These are phyloP conservation scores for Cordilura impudica DNA, from an alignment of 2,888 invertebrate species.

Conservation along the genomic window DNA sequence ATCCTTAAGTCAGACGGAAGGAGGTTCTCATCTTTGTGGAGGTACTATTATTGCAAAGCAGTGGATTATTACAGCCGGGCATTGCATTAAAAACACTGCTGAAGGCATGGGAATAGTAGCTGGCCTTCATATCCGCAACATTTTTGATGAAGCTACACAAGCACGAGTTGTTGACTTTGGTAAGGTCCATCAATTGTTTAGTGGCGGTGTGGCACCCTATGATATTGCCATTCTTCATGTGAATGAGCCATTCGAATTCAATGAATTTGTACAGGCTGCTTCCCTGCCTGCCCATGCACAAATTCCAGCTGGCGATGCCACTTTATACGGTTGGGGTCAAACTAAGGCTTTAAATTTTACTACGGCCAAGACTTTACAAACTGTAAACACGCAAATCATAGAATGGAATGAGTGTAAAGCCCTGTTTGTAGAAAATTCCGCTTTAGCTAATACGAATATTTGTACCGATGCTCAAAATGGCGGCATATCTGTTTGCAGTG, in stretches of 20 bases:
- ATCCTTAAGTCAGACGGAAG: constrained; percentile 70
- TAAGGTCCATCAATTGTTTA: constrained; percentile 71
- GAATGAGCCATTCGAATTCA: constrained; percentile 69
- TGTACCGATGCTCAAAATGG: constrained; percentile 78
- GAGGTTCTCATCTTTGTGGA: constrained; percentile 77
- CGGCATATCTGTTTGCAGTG: constrained; percentile 77
- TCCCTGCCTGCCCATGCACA: constrained; percentile 72
- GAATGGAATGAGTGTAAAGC: constrained; percentile 67
- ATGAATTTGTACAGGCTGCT: constrained; percentile 73
- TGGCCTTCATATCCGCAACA: constrained; percentile 75
- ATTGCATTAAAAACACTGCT: constrained; percentile 69
- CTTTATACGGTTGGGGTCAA: constrained; percentile 79
- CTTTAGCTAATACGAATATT: constrained; percentile 73
- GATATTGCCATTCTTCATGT: constrained; percentile 80
- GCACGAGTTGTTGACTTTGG: constrained; percentile 69
- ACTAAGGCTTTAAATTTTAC: constrained; percentile 66
- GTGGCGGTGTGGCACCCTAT: constrained; percentile 78
- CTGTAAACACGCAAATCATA: constrained; percentile 70
- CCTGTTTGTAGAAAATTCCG: constrained; percentile 66
- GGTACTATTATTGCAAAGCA: constrained; percentile 77
- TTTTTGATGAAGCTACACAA: constrained; percentile 69
- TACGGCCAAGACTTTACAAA: constrained; percentile 70
- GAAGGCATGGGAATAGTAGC: constrained; percentile 74
- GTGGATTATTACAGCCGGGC: constrained; percentile 77
- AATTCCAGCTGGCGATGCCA: constrained; percentile 69